Evolutionary conservation across 1,140 invertebrate species (phyloP).

Genomic region (Uloborus diversus): DNA sequence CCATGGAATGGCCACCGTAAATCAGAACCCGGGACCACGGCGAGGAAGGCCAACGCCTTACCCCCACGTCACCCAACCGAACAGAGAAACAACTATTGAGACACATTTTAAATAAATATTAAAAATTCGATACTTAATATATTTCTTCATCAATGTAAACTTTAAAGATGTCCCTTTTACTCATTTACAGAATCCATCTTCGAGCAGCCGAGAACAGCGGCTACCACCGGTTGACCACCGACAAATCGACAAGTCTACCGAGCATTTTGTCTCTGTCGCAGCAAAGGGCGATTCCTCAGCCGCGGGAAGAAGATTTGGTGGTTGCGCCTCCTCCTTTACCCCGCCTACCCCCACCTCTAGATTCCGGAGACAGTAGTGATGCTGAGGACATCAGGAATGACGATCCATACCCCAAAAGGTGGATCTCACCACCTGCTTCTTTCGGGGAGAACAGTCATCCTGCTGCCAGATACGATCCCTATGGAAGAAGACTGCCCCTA

Average conservation of each 20-base stretch:
- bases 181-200: constrained; percentile 16
- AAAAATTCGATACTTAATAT: too few species aligned
- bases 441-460: constrained; percentile 47
- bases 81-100: too few species aligned
- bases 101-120: too few species aligned
- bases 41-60: too few species aligned
- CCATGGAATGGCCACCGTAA: too few species aligned
- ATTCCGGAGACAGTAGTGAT: constrained; percentile 23
- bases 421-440: constrained; percentile 48
- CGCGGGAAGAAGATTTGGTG: background rate
- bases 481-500: constrained; percentile 49
- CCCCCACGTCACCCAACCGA: too few species aligned
- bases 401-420: constrained; percentile 36
- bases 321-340: constrained; percentile 7
- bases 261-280: constrained; percentile 30
- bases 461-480: constrained; percentile 45
- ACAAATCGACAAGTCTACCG: constrained; percentile 45
- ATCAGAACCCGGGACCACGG: too few species aligned
- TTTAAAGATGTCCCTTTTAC: background rate
- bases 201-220: constrained; percentile 36
- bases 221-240: constrained; percentile 10
- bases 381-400: constrained; percentile 15
- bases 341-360: constrained; percentile 19
- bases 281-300: background rate
- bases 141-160: too few species aligned